phyloP scores from a whole-genome alignment of 2,888 invertebrate genomes.

The Prenolepis imparis region DNA sequence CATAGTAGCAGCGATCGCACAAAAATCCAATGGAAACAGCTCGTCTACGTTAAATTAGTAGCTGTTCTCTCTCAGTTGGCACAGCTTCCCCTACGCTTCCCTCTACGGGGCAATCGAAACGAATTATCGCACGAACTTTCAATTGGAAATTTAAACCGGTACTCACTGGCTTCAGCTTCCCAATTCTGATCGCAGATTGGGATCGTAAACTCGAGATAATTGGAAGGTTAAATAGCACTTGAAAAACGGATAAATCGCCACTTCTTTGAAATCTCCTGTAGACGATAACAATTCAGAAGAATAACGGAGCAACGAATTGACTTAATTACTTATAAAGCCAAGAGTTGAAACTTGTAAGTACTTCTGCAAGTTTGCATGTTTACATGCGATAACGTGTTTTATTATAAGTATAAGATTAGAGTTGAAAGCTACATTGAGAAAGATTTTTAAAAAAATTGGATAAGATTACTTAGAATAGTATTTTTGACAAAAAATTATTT shows the following conservation, averaged over 20 bases:
- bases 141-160: slow-evolving; percentile 76
- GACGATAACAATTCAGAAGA: slow-evolving; percentile 24
- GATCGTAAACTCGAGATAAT: slow-evolving; percentile 68
- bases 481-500: background rate
- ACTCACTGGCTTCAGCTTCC: slow-evolving; percentile 66
- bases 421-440: background rate
- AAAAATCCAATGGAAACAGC: slow-evolving; percentile 32
- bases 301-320: slow-evolving; percentile 27
- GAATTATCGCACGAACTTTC: slow-evolving; percentile 75
- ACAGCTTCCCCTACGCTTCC: slow-evolving; percentile 58
- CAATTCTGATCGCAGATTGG: slow-evolving; percentile 66
- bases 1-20: background rate
- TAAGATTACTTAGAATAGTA: background rate
- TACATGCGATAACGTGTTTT: background rate
- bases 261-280: slow-evolving; percentile 10
- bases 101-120: slow-evolving; percentile 64
- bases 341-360: background rate
- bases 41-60: slow-evolving; percentile 64
- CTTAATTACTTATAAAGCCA: slow-evolving; percentile 29
- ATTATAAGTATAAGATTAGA: background rate
- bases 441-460: background rate
- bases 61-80: slow-evolving; percentile 65
- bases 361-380: background rate
- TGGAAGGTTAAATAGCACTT: slow-evolving; percentile 69
- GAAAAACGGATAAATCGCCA: slow-evolving; percentile 45